These are phyloP conservation scores for Eueides isabella DNA, from an alignment of 1,140 invertebrate genomes.

Conservation along the genomic window DNA sequence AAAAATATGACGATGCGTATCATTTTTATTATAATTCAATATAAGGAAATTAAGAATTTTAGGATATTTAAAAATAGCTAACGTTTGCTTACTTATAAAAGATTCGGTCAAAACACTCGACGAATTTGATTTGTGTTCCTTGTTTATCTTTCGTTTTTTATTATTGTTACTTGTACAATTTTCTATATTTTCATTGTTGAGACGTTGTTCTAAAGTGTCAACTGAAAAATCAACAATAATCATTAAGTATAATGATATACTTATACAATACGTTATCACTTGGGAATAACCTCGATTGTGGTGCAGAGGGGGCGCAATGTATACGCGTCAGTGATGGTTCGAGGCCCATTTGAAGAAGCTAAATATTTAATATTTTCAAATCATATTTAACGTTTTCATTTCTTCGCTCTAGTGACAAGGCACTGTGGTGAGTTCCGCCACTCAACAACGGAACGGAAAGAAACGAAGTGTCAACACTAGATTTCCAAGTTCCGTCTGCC, in stretches of 20 bases:
- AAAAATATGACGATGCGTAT: too few species aligned
- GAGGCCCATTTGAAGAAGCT: too few species aligned
- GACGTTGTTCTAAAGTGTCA: conserved; percentile 31
- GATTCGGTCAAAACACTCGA: neutral
- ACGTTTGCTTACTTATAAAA: neutral
- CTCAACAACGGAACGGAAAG: neutral
- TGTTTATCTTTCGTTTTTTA: neutral
- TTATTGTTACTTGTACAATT: neutral
- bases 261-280: too few species aligned
- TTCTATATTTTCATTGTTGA: conserved; percentile 14
- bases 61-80: neutral
- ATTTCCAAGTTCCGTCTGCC: neutral
- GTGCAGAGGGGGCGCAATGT: too few species aligned
- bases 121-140: neutral
- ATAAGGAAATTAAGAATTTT: too few species aligned
- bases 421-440: neutral
- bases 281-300: too few species aligned
- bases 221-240: conserved; percentile 19
- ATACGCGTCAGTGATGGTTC: too few species aligned
- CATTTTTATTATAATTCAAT: too few species aligned
- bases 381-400: too few species aligned
- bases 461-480: neutral
- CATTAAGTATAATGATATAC: neutral
- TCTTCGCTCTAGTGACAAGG: neutral
- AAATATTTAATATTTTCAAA: too few species aligned